Conservation (phyloP, 37 sponge, comb jelly and placozoan genomes). For the Agelas oroides region DNA sequence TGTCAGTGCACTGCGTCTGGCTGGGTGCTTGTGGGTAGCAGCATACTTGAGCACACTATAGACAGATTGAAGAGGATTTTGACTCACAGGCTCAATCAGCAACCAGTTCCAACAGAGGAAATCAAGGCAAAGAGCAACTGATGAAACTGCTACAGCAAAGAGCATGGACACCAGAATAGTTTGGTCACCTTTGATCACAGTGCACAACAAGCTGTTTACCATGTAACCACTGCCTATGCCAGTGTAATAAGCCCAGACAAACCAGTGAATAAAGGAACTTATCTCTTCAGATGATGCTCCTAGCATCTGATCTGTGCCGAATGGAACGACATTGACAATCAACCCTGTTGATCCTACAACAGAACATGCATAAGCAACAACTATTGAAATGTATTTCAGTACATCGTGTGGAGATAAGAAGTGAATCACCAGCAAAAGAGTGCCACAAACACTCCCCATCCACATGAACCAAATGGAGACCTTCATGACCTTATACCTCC, state of each 20-base stretch:
- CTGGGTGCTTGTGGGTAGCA: neutral
- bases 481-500: no score
- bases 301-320: neutral
- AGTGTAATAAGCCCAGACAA: neutral
- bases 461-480: no score
- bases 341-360: neutral
- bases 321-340: neutral
- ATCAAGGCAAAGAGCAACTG: no score
- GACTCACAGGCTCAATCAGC: neutral
- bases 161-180: no score
- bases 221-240: no score
- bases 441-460: no score
- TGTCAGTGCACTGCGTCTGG: neutral
- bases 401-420: no score
- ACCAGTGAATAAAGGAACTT: neutral
- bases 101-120: neutral
- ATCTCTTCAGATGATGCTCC: neutral
- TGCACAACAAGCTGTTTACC: no score
- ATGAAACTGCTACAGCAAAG: no score
- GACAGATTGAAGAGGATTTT: constrained; percentile 1
- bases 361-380: neutral
- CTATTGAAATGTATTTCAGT: no score
- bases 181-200: no score
- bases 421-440: no score
- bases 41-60: neutral